A percentile compares a stretch with the other conserved stretches of the same genome.
Conservation (phyloP, 2,113 vertebrate genomes). For the Sinocyclocheilus rhinocerous region DNA sequence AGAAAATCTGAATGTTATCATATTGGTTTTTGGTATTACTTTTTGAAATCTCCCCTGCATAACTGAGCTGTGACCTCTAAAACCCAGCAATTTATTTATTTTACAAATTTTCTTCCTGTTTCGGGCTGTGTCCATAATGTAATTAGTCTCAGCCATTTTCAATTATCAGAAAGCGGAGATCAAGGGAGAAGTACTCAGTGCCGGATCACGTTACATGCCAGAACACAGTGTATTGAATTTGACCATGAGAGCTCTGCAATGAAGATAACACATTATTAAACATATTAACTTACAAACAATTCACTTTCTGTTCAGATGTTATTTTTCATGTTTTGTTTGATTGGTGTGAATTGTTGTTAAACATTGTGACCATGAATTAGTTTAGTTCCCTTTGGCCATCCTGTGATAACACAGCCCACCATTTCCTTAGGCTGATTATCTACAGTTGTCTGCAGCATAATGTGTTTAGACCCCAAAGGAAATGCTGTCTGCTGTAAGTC, state of each 20-base stretch:
- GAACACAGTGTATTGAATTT: constrained; percentile 9
- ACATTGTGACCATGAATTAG: constrained; percentile 13
- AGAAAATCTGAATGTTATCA: constrained; percentile 7
- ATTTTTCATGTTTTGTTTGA: not conserved
- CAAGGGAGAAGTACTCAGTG: not conserved
- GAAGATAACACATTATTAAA: not conserved
- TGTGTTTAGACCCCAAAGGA: constrained; percentile 51
- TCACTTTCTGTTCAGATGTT: not conserved
- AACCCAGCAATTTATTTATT: constrained; percentile 13
- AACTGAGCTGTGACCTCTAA: not conserved
- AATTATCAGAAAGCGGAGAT: constrained; percentile 23
- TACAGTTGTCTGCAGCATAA: constrained; percentile 48
- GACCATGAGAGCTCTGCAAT: not conserved
- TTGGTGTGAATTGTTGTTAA: not conserved
- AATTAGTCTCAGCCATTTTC: not conserved
- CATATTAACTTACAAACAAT: not conserved
- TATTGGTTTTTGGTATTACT: constrained; percentile 15
- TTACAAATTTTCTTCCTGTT: not conserved
- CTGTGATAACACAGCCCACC: constrained; percentile 34
- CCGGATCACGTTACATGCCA: constrained; percentile 46
- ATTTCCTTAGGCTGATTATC: constrained; percentile 63
- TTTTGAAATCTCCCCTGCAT: not conserved
- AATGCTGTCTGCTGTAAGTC: constrained; percentile 32
- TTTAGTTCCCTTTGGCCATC: constrained; percentile 21
- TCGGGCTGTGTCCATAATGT: not conserved